Base-by-base conservation (phyloP, 2,113 vertebrate genomes). In the Micromys minutus region DNA sequence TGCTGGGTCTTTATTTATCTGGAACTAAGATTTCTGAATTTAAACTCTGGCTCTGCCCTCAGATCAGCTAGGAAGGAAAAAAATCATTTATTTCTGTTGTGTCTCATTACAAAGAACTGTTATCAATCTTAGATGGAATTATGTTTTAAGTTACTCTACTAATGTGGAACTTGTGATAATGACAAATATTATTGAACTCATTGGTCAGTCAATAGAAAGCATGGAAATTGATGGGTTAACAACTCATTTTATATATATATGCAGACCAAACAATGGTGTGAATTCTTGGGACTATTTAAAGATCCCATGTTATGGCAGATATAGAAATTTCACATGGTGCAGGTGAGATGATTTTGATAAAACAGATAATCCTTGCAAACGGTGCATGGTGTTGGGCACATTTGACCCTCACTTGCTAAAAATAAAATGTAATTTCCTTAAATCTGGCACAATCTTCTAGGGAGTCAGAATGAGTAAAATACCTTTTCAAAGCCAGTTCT, bases 391-490 rank as follows among this genome's bases (percentile, higher is more conserved):
- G 1, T 89, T 91, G 81, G 59, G 77, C 81, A 95, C 50, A 72
- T 92, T 52, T 96, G 81, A 94, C 76, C 83, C 5, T 90, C 13
- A 85, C 29, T 50, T 90, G 76, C 91, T 97, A 96, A 96, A 96
- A 95, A 81, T 96, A 89, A 95, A 97, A 96, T 39, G n/a, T 75
- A 95, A 96, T 97, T 97, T 95, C 21, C 88, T 81, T 96, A 96
- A 97, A 94, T 94, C 87, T 97, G 47, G 21, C 42, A 80, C 84
- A 95, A 95, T 93, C 84, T 96, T 90, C 83, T n/a, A 61, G 31
- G 2, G 55, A 97, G 88, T 93, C 79, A 94, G 55, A 89, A 89
- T 94, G 88, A 95, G 45, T 96, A 84, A 96, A 97, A 91, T 87
- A 67, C 87, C 91, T 95, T 94, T 79, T 83, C 75, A 87, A 94